phyloP scores from a whole-genome alignment of 1,140 invertebrate species.

The Eubasilissa regina region DNA sequence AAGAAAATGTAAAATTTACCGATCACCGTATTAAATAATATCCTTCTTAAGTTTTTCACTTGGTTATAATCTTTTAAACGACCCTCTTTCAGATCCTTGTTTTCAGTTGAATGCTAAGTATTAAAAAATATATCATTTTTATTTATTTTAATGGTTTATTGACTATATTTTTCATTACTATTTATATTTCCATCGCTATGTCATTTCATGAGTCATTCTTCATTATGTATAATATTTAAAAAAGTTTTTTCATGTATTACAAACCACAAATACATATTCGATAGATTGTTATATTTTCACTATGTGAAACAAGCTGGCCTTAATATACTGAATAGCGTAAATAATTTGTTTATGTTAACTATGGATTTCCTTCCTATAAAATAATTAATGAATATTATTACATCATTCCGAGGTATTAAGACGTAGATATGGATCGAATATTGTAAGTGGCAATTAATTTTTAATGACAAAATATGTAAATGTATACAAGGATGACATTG shows the following conservation, averaged over 20 bases:
- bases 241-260: slow-evolving; percentile 5
- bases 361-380: slow-evolving; percentile 14
- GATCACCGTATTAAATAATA: no score
- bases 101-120: slow-evolving; percentile 2
- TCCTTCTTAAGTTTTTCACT: no score
- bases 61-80: no score
- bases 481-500: no score
- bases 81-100: not conserved
- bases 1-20: no score
- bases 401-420: no score
- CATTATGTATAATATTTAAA: no score
- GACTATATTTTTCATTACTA: not conserved
- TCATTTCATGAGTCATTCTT: no score
- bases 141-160: slow-evolving; percentile 6
- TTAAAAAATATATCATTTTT: slow-evolving; percentile 9
- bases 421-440: no score
- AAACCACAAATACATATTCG: not conserved
- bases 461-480: no score
- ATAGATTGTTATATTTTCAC: slow-evolving; percentile 22
- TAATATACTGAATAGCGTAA: slow-evolving; percentile 28
- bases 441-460: no score
- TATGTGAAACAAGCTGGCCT: slow-evolving; percentile 40
- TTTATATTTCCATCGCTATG: not conserved
- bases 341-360: slow-evolving; percentile 5
- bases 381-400: slow-evolving; percentile 1